phyloP scores from a whole-genome alignment of 2,797 vertebrate species.

The Lagodon rhomboides region DNA sequence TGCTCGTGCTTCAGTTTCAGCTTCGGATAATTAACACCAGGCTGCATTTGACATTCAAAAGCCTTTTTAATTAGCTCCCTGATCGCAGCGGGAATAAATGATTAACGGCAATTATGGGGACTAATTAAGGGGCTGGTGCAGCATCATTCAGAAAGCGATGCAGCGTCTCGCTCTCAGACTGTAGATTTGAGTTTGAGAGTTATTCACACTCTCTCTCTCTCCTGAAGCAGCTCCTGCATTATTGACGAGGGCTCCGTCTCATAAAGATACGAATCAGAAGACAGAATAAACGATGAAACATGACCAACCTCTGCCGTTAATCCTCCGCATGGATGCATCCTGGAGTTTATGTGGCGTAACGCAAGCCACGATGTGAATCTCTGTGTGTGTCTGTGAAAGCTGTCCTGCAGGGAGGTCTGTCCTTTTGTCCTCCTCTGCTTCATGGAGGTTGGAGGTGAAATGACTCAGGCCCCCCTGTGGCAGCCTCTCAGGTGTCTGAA shows the following conservation, averaged over 20 bases:
- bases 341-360: conserved; percentile 1
- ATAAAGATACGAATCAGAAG: conserved; percentile 19
- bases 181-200: too few species aligned
- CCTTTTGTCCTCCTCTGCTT: conserved; percentile 44
- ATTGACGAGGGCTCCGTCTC: conserved; percentile 54
- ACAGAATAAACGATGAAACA: conserved; percentile 27
- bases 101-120: conserved; percentile 31
- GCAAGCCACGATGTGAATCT: conserved; percentile 7
- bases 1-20: neutral
- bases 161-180: neutral
- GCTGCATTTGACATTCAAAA: conserved; percentile 33
- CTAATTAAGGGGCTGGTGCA: conserved; percentile 16
- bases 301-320: conserved; percentile 27
- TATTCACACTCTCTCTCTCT: neutral
- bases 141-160: neutral
- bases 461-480: conserved; percentile 24
- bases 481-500: conserved; percentile 66
- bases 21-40: conserved; percentile 31
- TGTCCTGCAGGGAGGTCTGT: conserved; percentile 49
- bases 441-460: conserved; percentile 32
- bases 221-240: conserved; percentile 45
- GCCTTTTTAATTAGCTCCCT: conserved; percentile 40
- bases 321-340: neutral
- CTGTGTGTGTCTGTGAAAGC: neutral
- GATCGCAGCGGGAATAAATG: conserved; percentile 5